These are phyloP conservation scores for Callyntrura sp. DNA, from an alignment of 2,888 invertebrate species.

Conservation along the genomic window DNA sequence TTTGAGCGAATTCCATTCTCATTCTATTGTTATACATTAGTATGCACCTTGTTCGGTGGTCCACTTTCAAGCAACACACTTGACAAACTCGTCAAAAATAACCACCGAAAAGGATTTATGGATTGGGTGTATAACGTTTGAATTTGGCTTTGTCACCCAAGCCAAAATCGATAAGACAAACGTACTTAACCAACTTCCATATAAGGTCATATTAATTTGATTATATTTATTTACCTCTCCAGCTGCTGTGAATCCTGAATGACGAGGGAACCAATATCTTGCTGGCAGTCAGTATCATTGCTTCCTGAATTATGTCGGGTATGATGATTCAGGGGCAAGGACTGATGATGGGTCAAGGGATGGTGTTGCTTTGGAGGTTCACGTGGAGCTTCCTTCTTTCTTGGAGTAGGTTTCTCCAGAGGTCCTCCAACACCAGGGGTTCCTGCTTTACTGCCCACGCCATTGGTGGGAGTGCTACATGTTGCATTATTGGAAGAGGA, in stretches of 20 bases:
- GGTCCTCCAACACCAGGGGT: conserved; percentile 83
- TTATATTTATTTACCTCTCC: conserved; percentile 65
- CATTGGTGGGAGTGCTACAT: conserved; percentile 63
- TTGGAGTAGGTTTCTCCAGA: conserved; percentile 79
- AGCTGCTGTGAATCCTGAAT: conserved; percentile 87
- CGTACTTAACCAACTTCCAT: not conserved
- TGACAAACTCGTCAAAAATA: not conserved
- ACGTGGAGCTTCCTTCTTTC: conserved; percentile 82
- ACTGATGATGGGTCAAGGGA: conserved; percentile 75
- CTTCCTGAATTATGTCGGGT: conserved; percentile 90
- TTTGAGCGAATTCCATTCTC: not conserved
- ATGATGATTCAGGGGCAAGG: conserved; percentile 88
- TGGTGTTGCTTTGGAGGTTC: conserved; percentile 78
- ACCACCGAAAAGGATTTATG: not conserved
- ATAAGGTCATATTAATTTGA: not conserved
- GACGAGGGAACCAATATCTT: conserved; percentile 85
- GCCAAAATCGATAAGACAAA: not conserved
- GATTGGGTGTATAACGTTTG: too few relatives aligned
- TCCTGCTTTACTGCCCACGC: conserved; percentile 15
- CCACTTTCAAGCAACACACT: not conserved
- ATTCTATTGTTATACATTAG: not conserved
- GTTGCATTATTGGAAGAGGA: conserved; percentile 85
- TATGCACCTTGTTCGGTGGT: not conserved
- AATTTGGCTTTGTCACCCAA: too few relatives aligned
- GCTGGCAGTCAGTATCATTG: conserved; percentile 87